Evolutionary conservation across 2,113 vertebrate species (phyloP).

Genomic region (Heterotilapia buettikoferi): DNA sequence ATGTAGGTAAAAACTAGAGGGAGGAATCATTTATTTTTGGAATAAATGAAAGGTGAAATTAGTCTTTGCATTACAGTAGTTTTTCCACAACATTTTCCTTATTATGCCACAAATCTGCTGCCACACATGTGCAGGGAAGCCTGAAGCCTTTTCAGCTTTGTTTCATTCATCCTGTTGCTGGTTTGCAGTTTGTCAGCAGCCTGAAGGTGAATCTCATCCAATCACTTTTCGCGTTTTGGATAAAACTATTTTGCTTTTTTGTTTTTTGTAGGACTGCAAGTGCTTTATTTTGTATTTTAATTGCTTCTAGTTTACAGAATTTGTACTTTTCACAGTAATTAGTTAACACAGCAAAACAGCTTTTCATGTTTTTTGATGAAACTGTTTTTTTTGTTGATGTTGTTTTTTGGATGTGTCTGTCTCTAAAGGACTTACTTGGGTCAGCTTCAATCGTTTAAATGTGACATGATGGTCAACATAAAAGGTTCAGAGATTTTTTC

Average conservation of each 20-base stretch:
- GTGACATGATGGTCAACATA: not conserved
- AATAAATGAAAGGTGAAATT: not conserved
- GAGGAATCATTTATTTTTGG: not conserved
- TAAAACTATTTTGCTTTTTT: not conserved
- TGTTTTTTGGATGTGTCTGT: not conserved
- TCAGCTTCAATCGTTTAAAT: not conserved
- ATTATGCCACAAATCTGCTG: not conserved
- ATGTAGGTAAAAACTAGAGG: not conserved
- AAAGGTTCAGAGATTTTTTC: not conserved
- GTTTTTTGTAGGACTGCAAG: not conserved
- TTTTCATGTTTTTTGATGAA: not conserved
- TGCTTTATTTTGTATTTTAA: not conserved
- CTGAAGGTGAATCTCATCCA: not conserved
- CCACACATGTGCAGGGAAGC: not conserved
- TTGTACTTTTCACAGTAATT: not conserved
- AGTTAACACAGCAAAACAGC: not conserved
- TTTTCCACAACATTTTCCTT: not conserved
- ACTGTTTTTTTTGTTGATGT: not conserved
- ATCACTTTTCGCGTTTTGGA: not conserved
- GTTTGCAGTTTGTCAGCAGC: not conserved
- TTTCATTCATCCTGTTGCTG: not conserved
- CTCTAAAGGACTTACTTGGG: not conserved
- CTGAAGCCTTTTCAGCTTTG: not conserved
- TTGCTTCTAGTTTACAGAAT: not conserved
- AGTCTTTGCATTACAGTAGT: not conserved